Evolutionary conservation across 2,888 invertebrate genomes (phyloP).

Genomic region (Pristionchus mayeri): DNA sequence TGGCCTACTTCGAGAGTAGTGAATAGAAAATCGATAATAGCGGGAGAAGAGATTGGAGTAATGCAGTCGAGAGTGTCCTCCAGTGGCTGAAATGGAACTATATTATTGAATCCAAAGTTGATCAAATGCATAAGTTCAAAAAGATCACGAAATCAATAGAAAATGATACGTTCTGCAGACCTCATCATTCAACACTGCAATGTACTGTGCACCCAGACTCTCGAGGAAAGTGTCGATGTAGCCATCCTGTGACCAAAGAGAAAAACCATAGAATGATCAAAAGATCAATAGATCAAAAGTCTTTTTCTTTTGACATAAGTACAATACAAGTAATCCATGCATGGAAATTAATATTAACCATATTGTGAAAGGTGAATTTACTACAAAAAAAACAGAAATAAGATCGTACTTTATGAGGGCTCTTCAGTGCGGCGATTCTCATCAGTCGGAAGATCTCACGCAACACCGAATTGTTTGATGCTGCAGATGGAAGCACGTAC

Average conservation of each 20-base stretch:
- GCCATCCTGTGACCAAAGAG: no score
- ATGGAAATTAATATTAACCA: no score
- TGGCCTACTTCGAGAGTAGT: background rate
- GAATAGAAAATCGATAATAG: conserved; percentile 25
- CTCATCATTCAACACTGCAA: conserved; percentile 18
- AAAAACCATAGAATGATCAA: no score
- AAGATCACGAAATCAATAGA: background rate
- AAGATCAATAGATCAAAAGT: no score
- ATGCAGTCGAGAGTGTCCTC: conserved; percentile 44
- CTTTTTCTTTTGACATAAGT: no score
- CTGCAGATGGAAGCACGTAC: background rate
- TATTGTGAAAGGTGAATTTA: no score
- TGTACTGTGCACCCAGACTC: background rate
- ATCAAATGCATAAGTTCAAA: no score
- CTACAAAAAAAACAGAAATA: no score
- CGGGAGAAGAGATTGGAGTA: background rate
- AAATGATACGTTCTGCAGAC: background rate
- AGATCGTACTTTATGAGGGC: conserved; percentile 23
- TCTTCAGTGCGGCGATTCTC: conserved; percentile 6
- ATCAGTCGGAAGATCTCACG: conserved; percentile 37
- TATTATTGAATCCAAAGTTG: no score
- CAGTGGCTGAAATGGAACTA: background rate
- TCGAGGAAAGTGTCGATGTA: conserved; percentile 14
- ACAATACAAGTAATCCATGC: no score
- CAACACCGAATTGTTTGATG: conserved; percentile 26